Conservation (phyloP, 1,140 invertebrate genomes). For the Aculops lycopersici region DNA sequence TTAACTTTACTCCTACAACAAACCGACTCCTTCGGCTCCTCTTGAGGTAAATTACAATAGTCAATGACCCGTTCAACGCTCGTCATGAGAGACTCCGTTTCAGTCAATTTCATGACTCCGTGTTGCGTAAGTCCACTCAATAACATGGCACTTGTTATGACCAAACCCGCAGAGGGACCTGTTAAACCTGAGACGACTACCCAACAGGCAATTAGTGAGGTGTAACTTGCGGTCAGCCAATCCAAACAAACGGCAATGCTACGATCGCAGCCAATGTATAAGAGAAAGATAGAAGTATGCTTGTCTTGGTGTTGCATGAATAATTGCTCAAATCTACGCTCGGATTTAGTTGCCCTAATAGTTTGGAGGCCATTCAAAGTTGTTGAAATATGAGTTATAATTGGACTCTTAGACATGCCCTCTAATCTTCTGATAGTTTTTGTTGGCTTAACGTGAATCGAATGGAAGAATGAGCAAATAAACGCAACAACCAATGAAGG, state of each 20-base stretch:
- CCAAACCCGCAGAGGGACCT: conserved; percentile 37
- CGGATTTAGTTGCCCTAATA: conserved; percentile 17
- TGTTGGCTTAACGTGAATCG: conserved; percentile 46
- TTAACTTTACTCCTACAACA: too few relatives aligned
- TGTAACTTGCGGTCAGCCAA: conserved; percentile 31
- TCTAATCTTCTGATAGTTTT: conserved; percentile 56
- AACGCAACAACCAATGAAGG: conserved; percentile 30
- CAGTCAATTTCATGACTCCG: conserved; percentile 42
- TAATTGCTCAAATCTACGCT: conserved; percentile 29
- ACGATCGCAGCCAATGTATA: conserved; percentile 36
- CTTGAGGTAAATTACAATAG: conserved; percentile 20
- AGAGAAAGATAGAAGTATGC: conserved; percentile 33
- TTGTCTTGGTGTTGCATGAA: conserved; percentile 23
- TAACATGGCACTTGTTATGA: conserved; percentile 38
- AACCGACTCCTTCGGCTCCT: too few relatives aligned
- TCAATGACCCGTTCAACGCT: conserved; percentile 32
- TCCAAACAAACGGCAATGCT: conserved; percentile 53
- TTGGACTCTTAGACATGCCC: conserved; percentile 26
- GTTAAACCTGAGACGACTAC: conserved; percentile 3
- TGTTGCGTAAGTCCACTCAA: conserved; percentile 46
- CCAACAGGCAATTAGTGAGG: conserved; percentile 19
- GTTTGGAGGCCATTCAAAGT: conserved; percentile 20
- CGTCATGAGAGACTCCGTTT: conserved; percentile 40
- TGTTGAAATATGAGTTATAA: conserved; percentile 21
- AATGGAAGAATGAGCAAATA: conserved; percentile 36